Evolutionary conservation across 2,888 invertebrate species (phyloP), one percentile per base, ranked within the genome.

Genomic region (Fabriciana adippe): DNA sequence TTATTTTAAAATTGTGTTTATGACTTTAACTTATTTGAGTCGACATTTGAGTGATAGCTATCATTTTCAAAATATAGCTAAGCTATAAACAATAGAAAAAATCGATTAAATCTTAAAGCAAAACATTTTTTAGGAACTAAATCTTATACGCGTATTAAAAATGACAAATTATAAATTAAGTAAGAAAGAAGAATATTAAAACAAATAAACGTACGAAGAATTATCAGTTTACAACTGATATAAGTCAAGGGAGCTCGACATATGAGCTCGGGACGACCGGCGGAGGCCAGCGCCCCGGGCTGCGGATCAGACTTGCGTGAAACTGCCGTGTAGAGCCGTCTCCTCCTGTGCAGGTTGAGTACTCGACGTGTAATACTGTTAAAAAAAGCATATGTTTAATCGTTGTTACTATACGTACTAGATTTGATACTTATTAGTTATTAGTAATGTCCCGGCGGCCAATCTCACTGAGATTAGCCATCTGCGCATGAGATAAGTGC

Each of bases 241-340:
- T 3, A 90, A 81, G 54, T 90, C 89, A 41, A 88, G 78, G 15
- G 83, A 81, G 73, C 77, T 79, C 60, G 86, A 83, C 71, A 79
- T 67, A 41, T 81, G 83, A 72, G 84, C 77, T 70, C 81, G 89
- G 86, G 90, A 85, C 72, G 86, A 75, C 70, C 87, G 88, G 75
- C 86, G 83, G 50, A 78, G 72, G 60, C 83, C 75, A 78, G 84
- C 83, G 72, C 87, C 89, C 88, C 88, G 78, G 66, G 85, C 81
- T 70, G 84, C 79, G 83, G 93, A 94, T 96, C 95, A 97, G 87
- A 97, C 96, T 90, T 97, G 97, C 74, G 96, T 96, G 88, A 97
- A 96, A 87, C 96, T 96, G 90, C 95, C 95, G 87, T 96, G 96
- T 78, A 96, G 92, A 77, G 95, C 95, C 76, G 96, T 96, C 82